Evolutionary conservation across 2,888 invertebrate species (phyloP).

Genomic region (Chloroclysta siterata): DNA sequence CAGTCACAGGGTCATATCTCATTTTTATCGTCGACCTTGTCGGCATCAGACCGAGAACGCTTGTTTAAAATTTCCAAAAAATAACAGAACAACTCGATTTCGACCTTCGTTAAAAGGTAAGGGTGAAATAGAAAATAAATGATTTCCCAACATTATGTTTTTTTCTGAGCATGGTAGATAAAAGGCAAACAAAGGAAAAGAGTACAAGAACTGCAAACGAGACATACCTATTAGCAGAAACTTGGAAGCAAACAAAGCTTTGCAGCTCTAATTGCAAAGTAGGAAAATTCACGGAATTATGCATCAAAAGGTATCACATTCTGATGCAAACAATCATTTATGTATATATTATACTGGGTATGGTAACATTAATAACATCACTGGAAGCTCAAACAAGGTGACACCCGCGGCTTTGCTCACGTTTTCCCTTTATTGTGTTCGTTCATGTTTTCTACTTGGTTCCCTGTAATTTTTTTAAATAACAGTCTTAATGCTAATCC

Average conservation of each 20-base stretch:
- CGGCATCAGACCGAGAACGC: slow-evolving; percentile 42
- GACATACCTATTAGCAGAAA: slow-evolving; percentile 6
- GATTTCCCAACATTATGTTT: slow-evolving; percentile 11
- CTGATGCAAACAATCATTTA: too few relatives aligned
- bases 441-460: too few relatives aligned
- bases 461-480: too few relatives aligned
- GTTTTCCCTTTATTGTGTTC: too few relatives aligned
- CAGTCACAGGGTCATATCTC: slow-evolving; percentile 39
- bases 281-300: too few relatives aligned
- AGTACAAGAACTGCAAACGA: slow-evolving; percentile 8
- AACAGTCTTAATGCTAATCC: too few relatives aligned
- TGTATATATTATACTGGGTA: too few relatives aligned
- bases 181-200: slow-evolving; percentile 7
- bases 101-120: slow-evolving; percentile 34
- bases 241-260: not conserved
- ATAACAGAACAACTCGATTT: slow-evolving; percentile 27
- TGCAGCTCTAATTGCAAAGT: not conserved
- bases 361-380: too few relatives aligned
- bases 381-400: too few relatives aligned
- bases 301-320: too few relatives aligned
- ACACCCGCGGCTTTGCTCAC: too few relatives aligned
- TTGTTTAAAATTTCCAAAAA: slow-evolving; percentile 46
- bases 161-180: slow-evolving; percentile 11
- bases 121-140: slow-evolving; percentile 24
- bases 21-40: slow-evolving; percentile 44